Conservation (phyloP, 2,888 invertebrate species). For the Oscheius sp. region DNA sequence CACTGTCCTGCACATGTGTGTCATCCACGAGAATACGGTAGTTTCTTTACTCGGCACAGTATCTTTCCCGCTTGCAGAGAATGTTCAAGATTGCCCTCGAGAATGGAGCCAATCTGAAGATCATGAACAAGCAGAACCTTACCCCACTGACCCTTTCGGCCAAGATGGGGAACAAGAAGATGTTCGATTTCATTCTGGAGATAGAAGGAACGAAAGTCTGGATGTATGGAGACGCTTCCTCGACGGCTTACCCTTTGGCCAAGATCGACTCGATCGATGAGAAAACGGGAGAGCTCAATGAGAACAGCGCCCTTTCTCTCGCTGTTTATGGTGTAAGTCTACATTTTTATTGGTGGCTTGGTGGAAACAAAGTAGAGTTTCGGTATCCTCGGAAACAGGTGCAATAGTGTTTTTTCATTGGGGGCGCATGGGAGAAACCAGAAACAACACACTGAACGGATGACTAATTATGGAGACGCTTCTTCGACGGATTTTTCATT, state of each 20-base stretch:
- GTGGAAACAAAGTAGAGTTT: neutral
- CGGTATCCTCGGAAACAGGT: no score
- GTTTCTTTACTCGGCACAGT: neutral
- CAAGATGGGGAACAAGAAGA: slow-evolving; percentile 86
- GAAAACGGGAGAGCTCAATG: slow-evolving; percentile 90
- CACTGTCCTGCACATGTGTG: slow-evolving; percentile 92
- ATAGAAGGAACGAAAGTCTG: slow-evolving; percentile 95
- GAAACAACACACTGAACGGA: neutral
- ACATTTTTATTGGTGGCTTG: neutral
- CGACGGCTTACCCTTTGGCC: slow-evolving; percentile 81
- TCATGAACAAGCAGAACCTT: slow-evolving; percentile 86
- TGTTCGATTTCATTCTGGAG: slow-evolving; percentile 96
- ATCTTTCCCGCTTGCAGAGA: slow-evolving; percentile 77
- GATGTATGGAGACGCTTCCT: slow-evolving; percentile 86
- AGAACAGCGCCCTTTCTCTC: slow-evolving; percentile 92
- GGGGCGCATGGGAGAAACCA: neutral
- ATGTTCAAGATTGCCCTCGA: slow-evolving; percentile 95
- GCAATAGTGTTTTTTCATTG: neutral
- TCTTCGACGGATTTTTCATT: neutral
- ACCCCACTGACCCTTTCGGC: slow-evolving; percentile 94
- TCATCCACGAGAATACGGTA: slow-evolving; percentile 90
- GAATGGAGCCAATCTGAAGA: slow-evolving; percentile 88
- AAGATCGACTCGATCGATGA: slow-evolving; percentile 95
- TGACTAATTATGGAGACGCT: neutral
- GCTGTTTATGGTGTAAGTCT: slow-evolving; percentile 89